Conservation (phyloP, 1,140 invertebrate species). For the Trachelipus rathkii region DNA sequence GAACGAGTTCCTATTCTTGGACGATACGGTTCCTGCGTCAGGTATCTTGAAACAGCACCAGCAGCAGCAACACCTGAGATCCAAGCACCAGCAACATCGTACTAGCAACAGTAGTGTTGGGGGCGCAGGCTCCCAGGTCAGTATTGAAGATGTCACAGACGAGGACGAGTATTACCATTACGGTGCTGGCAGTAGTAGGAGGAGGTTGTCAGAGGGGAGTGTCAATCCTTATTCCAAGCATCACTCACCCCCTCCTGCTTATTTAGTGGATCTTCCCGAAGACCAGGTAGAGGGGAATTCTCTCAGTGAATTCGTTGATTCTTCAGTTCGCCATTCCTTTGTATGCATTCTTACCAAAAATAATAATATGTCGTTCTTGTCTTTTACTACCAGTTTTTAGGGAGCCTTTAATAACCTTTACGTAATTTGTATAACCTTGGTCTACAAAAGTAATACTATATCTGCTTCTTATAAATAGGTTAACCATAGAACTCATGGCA, state of each 20-base stretch:
- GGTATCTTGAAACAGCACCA: constrained; percentile 21
- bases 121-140: constrained; percentile 62
- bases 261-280: constrained; percentile 42
- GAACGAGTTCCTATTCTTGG: constrained; percentile 82
- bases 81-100: constrained; percentile 17
- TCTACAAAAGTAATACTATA: no score
- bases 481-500: no score
- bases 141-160: constrained; percentile 69
- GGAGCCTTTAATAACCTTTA: no score
- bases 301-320: not conserved
- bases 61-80: constrained; percentile 24
- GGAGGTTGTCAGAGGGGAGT: not conserved
- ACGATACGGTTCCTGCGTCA: constrained; percentile 57
- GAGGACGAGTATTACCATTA: constrained; percentile 56
- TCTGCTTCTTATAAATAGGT: no score
- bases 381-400: no score
- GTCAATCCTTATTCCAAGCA: constrained; percentile 13
- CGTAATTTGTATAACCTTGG: no score
- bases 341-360: no score
- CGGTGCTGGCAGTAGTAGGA: not conserved
- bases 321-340: not conserved
- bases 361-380: no score
- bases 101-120: constrained; percentile 55
- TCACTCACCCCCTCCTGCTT: constrained; percentile 35
- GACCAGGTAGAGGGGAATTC: constrained; percentile 38